Evolutionary conservation across 1,140 invertebrate genomes (phyloP).

Genomic region (Drosophila saltans): DNA sequence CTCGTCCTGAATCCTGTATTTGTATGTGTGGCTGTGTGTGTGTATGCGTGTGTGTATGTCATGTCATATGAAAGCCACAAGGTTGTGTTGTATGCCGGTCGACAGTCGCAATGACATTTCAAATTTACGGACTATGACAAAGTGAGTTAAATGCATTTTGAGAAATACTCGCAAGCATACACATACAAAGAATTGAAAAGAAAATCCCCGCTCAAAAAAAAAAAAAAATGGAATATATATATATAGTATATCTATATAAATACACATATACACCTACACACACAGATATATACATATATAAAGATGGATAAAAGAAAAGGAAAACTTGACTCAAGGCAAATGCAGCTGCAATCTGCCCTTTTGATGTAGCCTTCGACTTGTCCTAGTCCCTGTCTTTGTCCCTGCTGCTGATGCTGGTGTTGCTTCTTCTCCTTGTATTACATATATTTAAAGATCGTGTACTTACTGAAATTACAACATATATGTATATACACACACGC

Average conservation of each 20-base stretch:
- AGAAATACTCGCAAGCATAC: conserved; percentile 51
- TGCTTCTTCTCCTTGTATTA: conserved; percentile 5
- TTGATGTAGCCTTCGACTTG: conserved; percentile 44
- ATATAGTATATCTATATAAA: not conserved
- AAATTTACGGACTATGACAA: conserved; percentile 79
- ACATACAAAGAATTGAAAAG: conserved; percentile 57
- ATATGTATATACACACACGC: conserved; percentile 12
- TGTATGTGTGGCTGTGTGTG: not conserved
- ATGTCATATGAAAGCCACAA: conserved; percentile 71
- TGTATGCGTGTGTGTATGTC: conserved; percentile 29
- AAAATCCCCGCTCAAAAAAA: conserved; percentile 47
- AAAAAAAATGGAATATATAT: not conserved
- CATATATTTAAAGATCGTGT: conserved; percentile 64
- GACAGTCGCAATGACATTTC: conserved; percentile 77
- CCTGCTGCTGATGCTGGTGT: not conserved
- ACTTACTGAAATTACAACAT: conserved; percentile 59
- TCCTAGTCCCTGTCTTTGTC: conserved; percentile 13
- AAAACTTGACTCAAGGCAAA: conserved; percentile 26
- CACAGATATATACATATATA: not conserved
- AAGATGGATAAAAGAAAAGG: not conserved
- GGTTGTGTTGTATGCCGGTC: conserved; percentile 61
- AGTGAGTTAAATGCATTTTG: conserved; percentile 79
- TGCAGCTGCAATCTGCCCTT: conserved; percentile 51
- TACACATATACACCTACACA: not conserved
- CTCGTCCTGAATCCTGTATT: conserved; percentile 13